Conservation (phyloP, 1,140 invertebrate genomes). For the Camponotus vicinus region DNA sequence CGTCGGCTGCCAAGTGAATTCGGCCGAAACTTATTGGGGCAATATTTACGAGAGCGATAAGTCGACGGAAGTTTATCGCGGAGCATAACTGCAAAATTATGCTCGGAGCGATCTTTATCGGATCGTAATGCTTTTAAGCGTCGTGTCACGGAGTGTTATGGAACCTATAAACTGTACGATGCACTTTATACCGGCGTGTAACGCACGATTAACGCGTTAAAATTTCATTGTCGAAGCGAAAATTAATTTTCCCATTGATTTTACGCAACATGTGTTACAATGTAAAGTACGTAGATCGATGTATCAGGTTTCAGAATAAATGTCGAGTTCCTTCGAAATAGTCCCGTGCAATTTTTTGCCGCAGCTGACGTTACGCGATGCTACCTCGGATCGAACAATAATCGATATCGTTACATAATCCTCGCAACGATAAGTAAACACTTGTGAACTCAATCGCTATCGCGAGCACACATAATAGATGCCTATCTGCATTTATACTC, state of each 20-base stretch:
- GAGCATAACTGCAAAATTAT: conserved; percentile 48
- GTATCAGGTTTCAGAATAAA: not conserved
- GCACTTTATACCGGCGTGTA: not conserved
- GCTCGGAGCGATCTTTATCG: conserved; percentile 34
- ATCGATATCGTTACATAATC: not conserved
- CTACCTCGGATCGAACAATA: not conserved
- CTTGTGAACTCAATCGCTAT: conserved; percentile 7
- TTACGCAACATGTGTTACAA: not conserved
- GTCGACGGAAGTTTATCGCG: conserved; percentile 52
- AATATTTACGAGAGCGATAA: conserved; percentile 53
- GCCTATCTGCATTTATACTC: conserved; percentile 17
- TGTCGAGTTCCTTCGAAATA: not conserved
- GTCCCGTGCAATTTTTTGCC: not conserved
- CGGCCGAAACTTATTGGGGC: conserved; percentile 7
- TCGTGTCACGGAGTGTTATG: conserved; percentile 3
- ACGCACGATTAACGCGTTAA: not conserved
- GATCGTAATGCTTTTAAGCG: conserved; percentile 33
- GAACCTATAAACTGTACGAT: not conserved
- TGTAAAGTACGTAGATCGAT: not conserved
- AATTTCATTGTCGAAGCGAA: conserved; percentile 1
- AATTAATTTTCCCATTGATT: conserved; percentile 20
- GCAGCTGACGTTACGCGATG: not conserved
- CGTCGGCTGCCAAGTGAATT: conserved; percentile 40
- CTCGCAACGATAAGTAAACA: not conserved
- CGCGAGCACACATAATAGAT: conserved; percentile 14